Evolutionary conservation across 1,140 invertebrate genomes (phyloP).

Genomic region (Sminthurinus signatus): DNA sequence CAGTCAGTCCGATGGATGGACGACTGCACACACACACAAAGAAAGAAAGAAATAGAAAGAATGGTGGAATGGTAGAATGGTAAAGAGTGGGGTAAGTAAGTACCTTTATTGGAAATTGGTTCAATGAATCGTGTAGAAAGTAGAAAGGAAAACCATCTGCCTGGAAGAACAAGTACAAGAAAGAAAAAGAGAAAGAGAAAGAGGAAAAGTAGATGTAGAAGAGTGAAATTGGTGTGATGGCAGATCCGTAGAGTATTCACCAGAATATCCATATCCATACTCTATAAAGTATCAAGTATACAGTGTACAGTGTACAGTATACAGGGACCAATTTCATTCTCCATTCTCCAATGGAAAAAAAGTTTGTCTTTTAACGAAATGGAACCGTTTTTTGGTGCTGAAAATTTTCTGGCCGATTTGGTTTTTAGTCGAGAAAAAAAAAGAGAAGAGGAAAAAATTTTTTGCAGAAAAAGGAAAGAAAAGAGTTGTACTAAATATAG

Average conservation of each 20-base stretch:
- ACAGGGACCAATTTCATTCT: conserved; percentile 32
- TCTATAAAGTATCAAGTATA: no score
- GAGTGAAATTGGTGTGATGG: no score
- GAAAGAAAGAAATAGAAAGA: not conserved
- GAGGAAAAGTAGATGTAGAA: no score
- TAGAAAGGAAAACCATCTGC: conserved; percentile 9
- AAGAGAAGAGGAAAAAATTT: no score
- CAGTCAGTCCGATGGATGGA: not conserved
- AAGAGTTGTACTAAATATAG: not conserved
- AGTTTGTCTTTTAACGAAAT: conserved; percentile 31
- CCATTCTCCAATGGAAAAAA: conserved; percentile 16
- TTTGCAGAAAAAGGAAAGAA: not conserved
- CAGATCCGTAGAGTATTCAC: no score
- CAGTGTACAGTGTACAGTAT: no score
- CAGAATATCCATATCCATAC: no score
- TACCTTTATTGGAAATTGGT: conserved; percentile 33
- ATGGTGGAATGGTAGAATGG: not conserved
- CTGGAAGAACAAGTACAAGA: no score
- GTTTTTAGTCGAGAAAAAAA: conserved; percentile 18
- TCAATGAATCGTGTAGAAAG: conserved; percentile 33
- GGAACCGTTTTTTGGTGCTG: conserved; percentile 23
- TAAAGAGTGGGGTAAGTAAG: not conserved
- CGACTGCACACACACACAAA: not conserved
- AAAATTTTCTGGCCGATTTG: conserved; percentile 37
- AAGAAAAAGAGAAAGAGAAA: no score